Conservation (phyloP, 2,888 invertebrate genomes). For the Tipula confusa region DNA sequence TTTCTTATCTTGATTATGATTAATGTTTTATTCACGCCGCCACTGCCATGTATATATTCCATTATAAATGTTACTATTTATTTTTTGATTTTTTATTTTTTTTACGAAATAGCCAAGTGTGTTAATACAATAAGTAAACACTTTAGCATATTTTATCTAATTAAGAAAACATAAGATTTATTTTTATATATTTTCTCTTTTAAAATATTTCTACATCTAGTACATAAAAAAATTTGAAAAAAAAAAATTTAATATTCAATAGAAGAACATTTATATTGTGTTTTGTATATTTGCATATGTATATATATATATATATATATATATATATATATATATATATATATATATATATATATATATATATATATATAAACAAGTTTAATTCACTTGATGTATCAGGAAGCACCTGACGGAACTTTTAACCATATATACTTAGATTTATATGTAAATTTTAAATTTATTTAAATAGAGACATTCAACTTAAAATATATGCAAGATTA, state of each 20-base stretch:
- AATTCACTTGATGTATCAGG: background rate
- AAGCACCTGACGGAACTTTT: background rate
- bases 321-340: no score
- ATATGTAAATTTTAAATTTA: background rate
- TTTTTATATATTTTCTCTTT: background rate
- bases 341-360: no score
- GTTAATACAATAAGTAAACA: slow-evolving; percentile 12
- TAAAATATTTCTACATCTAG: background rate
- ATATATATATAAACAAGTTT: no score
- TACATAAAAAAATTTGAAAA: no score
- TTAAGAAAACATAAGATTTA: slow-evolving; percentile 12
- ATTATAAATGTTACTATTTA: no score
- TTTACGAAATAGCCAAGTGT: slow-evolving; percentile 4
- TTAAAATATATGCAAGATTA: background rate
- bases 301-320: no score
- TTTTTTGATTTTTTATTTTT: no score
- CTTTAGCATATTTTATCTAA: slow-evolving; percentile 20
- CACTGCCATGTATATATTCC: background rate
- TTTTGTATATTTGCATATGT: background rate
- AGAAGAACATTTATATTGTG: background rate
- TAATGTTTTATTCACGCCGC: background rate
- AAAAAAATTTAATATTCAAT: background rate
- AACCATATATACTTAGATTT: background rate
- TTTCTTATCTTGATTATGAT: background rate
- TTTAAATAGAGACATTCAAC: background rate